Base-by-base conservation (phyloP, 2,113 vertebrate genomes). In the Pica pica region DNA sequence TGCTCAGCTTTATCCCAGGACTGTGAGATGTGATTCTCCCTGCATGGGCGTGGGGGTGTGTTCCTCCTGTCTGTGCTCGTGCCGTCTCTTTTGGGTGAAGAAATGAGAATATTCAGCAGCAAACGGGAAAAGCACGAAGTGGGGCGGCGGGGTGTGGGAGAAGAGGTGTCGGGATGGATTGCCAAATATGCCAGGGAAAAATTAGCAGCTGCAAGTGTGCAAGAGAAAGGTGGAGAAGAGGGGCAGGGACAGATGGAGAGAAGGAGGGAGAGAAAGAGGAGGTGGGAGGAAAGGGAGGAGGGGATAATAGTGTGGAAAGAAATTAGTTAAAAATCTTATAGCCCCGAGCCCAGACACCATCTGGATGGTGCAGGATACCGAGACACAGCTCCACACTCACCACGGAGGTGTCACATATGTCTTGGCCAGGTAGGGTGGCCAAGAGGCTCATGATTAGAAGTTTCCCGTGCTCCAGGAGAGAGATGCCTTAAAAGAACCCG, bases 191-290 rank as follows among this genome's bases (percentile, higher is more conserved):
- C 94, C 22, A n/a, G 87, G 75, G 85, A 96, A 95, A 98, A 97
- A 98, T 97, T 97, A 97, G 93, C 97, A 97, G 96, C 97, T 95
- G 96, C 97, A 97, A 96, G 96, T 74, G 88, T 96, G 97, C 95
- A 90, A 89, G 91, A 91, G 92, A 93, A 91, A 98, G 96, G 95
- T 93, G 92, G 94, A 86, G 89, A 92, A 92, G 87, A 89, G 63
- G 78, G 64, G 84, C 55, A 95, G 95, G 96, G 97, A 97, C 97
- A 98, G 98, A 98, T 98, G 98, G 98, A 97, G 96, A 97, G 96
- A 97, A 97, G 97, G 97, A 97, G 98, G 96, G 95, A 90, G 89
- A 91, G 44, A 91, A 90, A 79, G 73, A 89, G 86, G 86, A 83
- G 97, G 97, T 95, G 96, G 96, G 94, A 95, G 96, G 91, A 90